Evolutionary conservation across 2,113 vertebrate species (phyloP).

Genomic region (Prietella phreatophila): DNA sequence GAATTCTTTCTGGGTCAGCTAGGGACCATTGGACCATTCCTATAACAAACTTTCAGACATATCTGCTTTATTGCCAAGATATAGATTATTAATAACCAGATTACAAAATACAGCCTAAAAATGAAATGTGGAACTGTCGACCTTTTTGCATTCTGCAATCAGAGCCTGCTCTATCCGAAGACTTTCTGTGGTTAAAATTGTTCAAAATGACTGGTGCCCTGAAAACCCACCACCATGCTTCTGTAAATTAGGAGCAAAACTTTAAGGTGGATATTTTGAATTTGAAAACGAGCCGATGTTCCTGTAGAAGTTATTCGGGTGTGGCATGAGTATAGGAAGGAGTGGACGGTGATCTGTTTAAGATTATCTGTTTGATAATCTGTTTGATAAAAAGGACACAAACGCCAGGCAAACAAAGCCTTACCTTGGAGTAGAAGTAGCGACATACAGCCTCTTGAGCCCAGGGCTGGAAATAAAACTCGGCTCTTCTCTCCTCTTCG

Average conservation of each 20-base stretch:
- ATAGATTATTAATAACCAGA: background rate
- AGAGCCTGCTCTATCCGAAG: background rate
- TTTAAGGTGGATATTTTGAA: background rate
- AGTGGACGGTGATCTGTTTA: background rate
- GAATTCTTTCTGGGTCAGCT: background rate
- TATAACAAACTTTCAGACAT: background rate
- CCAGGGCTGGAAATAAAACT: constrained; percentile 99
- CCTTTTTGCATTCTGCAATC: background rate
- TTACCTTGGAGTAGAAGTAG: constrained; percentile 98
- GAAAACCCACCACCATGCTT: background rate
- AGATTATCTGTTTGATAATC: too few species aligned
- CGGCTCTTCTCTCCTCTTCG: constrained; percentile 93
- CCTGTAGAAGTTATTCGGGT: background rate
- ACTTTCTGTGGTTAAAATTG: background rate
- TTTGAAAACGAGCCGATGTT: background rate
- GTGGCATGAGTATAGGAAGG: background rate
- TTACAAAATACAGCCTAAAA: background rate
- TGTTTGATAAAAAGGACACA: background rate
- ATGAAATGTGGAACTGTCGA: background rate
- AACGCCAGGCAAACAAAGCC: background rate
- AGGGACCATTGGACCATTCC: background rate
- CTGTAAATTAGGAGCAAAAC: background rate
- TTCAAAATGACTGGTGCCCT: background rate
- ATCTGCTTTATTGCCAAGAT: background rate
- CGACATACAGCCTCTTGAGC: constrained; percentile 96